Evolutionary conservation across 53 echinoderm and acorn worm species (phyloP).

Genomic region (Patiria pectinifera): DNA sequence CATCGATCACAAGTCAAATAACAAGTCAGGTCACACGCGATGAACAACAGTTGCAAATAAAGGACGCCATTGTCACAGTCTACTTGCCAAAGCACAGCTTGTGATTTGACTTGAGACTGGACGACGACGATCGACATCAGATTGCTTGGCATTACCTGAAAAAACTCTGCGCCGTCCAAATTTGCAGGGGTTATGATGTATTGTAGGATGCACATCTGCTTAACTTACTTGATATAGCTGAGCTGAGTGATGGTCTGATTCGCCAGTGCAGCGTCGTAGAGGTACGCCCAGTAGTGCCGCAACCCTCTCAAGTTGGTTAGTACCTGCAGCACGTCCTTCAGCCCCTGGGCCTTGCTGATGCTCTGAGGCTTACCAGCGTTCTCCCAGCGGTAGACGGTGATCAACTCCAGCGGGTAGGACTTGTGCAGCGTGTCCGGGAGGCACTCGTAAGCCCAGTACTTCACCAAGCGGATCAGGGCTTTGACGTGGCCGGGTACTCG

Average conservation of each 20-base stretch:
- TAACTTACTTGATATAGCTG: conserved; percentile 1
- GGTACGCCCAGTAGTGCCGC: not conserved
- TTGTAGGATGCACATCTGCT: not conserved
- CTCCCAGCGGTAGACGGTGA: conserved; percentile 51
- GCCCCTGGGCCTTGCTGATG: conserved; percentile 3
- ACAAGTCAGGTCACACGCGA: too few species aligned
- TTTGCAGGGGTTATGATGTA: not conserved
- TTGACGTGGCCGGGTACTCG: conserved; percentile 25
- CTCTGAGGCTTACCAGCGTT: conserved; percentile 4
- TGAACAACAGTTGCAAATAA: too few species aligned
- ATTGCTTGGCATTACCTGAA: too few species aligned
- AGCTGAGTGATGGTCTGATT: conserved; percentile 2
- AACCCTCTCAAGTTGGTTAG: conserved; percentile 9
- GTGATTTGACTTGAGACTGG: too few species aligned
- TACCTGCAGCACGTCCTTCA: conserved; percentile 38
- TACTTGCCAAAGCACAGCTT: too few species aligned
- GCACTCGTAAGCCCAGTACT: conserved; percentile 42
- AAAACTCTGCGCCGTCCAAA: not conserved
- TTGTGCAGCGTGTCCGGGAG: conserved; percentile 14
- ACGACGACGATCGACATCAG: too few species aligned
- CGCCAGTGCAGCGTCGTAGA: not conserved
- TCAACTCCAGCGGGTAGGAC: conserved; percentile 55
- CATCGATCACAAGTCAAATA: too few species aligned
- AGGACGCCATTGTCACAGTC: too few species aligned
- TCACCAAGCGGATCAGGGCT: conserved; percentile 51